Evolutionary conservation across 2,797 vertebrate species (phyloP).

Genomic region (Luscinia megarhynchos): DNA sequence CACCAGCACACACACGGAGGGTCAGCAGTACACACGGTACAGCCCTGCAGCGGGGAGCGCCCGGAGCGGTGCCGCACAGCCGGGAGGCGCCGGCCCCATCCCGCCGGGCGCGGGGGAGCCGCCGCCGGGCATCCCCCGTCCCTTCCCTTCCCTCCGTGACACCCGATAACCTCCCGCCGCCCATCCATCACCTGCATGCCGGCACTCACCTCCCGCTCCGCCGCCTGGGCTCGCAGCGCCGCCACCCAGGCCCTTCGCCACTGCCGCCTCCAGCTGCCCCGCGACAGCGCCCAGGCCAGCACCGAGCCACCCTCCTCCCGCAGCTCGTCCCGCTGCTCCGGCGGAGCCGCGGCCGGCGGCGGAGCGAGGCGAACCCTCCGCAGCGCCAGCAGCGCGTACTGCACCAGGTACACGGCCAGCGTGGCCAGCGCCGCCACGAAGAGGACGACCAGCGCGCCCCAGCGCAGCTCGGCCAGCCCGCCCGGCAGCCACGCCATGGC

Average conservation of each 20-base stretch:
- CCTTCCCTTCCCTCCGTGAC: background rate
- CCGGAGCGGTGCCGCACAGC: background rate
- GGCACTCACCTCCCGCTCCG: conserved; percentile 81
- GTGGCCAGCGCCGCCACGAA: conserved; percentile 89
- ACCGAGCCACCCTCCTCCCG: conserved; percentile 81
- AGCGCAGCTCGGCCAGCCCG: conserved; percentile 78
- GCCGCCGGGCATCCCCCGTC: background rate
- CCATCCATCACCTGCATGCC: background rate
- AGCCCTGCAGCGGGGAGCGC: background rate
- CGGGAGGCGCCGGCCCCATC: background rate
- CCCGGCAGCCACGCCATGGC: conserved; percentile 44
- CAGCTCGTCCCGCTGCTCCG: background rate
- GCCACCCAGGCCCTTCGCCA: conserved; percentile 90
- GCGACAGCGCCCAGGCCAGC: conserved; percentile 89
- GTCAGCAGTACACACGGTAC: accelerated
- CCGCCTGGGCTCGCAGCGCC: conserved; percentile 83
- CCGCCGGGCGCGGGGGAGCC: background rate
- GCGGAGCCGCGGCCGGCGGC: background rate
- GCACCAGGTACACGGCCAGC: conserved; percentile 86
- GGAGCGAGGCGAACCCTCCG: background rate
- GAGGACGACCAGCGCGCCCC: conserved; percentile 87
- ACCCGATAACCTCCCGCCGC: background rate
- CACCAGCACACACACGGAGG: background rate
- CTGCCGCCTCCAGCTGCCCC: conserved; percentile 85
- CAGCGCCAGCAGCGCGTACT: conserved; percentile 78